These are phyloP conservation scores for Stramonita haemastoma DNA, from an alignment of 2,888 invertebrate genomes.

Conservation along the genomic window DNA sequence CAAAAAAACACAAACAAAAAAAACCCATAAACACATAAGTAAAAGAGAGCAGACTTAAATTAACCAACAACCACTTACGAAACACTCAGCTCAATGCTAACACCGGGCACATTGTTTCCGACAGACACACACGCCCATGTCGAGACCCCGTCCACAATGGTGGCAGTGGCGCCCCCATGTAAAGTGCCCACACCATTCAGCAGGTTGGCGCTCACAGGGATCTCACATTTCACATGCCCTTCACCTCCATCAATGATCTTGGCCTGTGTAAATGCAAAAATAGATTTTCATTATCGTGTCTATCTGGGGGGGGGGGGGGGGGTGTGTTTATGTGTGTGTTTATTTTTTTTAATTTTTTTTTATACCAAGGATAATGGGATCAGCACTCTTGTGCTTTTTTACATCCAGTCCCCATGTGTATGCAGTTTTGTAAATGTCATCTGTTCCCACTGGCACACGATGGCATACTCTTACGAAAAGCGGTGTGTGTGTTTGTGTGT, in stretches of 20 bases:
- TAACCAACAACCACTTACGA: slow-evolving; percentile 81
- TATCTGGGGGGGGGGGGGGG: too few species aligned
- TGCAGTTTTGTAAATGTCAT: too few species aligned
- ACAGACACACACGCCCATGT: slow-evolving; percentile 87
- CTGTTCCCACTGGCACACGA: too few species aligned
- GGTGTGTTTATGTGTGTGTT: too few species aligned
- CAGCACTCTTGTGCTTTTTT: too few species aligned
- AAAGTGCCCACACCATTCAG: slow-evolving; percentile 86
- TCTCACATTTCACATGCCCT: slow-evolving; percentile 87
- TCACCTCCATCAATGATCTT: slow-evolving; percentile 78
- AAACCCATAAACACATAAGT: neutral
- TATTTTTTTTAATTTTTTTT: too few species aligned
- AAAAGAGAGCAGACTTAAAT: neutral
- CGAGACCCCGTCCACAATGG: slow-evolving; percentile 87
- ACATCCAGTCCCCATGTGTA: too few species aligned
- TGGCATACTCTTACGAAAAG: too few species aligned
- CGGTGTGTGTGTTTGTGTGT: too few species aligned
- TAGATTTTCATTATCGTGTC: too few species aligned
- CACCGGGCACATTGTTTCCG: slow-evolving; percentile 82
- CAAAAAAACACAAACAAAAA: neutral
- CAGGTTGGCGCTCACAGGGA: slow-evolving; percentile 86
- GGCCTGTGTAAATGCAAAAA: slow-evolving; percentile 48
- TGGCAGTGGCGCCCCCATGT: slow-evolving; percentile 92
- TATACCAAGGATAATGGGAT: too few species aligned
- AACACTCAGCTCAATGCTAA: slow-evolving; percentile 89